A percentile compares a stretch with the other conserved stretches of the same genome.
Evolutionary conservation across 2,888 invertebrate species (phyloP).

Genomic region (Malacosoma neustria): DNA sequence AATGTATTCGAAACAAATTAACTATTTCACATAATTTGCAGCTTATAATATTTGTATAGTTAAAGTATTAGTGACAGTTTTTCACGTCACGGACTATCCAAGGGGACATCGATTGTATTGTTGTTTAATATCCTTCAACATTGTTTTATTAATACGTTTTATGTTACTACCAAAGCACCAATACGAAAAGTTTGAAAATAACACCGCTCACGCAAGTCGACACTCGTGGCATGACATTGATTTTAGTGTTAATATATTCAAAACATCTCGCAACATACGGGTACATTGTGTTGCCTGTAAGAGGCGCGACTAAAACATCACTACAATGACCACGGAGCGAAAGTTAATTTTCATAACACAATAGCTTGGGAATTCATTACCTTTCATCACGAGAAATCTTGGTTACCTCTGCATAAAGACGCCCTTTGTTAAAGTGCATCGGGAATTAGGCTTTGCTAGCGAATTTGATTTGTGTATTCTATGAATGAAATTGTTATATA

Average conservation of each 20-base stretch:
- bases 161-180: too few species aligned
- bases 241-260: slow-evolving; percentile 29
- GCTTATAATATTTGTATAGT: too few species aligned
- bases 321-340: slow-evolving; percentile 38
- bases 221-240: slow-evolving; percentile 29
- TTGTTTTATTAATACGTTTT: too few species aligned
- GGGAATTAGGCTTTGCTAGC: not conserved
- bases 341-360: slow-evolving; percentile 41
- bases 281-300: slow-evolving; percentile 11
- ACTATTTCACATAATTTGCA: too few species aligned
- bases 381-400: slow-evolving; percentile 38
- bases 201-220: slow-evolving; percentile 22
- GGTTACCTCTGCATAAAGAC: slow-evolving; percentile 18
- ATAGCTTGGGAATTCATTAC: slow-evolving; percentile 43
- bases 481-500: too few species aligned
- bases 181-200: slow-evolving; percentile 14
- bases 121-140: too few species aligned
- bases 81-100: too few species aligned
- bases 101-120: too few species aligned
- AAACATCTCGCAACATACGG: slow-evolving; percentile 23
- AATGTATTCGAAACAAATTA: too few species aligned
- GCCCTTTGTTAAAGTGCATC: slow-evolving; percentile 13
- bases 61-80: too few species aligned
- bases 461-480: too few species aligned
- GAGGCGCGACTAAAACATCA: slow-evolving; percentile 8